Percentiles rank a stretch among this genome's conserved stretches.
phyloP scores from a whole-genome alignment of 1,140 invertebrate species.

The Drosophila malerkotliana region DNA sequence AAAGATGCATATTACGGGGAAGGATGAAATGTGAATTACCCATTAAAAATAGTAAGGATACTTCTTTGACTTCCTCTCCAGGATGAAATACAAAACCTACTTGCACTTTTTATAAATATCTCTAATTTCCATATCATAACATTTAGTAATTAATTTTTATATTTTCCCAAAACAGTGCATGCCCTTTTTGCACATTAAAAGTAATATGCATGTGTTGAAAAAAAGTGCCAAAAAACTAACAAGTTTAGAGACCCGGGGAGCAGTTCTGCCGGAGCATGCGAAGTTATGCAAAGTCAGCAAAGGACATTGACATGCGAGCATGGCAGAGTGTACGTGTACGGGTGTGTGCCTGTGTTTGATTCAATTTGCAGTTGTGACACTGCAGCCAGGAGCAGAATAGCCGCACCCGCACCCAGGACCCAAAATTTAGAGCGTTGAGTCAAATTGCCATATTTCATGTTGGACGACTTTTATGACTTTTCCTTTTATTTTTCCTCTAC shows the following conservation, averaged over 20 bases:
- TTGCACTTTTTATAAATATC: too few species aligned
- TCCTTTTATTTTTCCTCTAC: slow-evolving; percentile 8
- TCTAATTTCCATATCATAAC: neutral
- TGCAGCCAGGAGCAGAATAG: slow-evolving; percentile 44
- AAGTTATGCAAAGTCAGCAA: slow-evolving; percentile 80
- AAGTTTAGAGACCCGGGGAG: slow-evolving; percentile 38
- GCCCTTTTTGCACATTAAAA: slow-evolving; percentile 2
- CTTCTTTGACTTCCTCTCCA: too few species aligned
- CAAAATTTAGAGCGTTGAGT: slow-evolving; percentile 37
- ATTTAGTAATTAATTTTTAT: neutral
- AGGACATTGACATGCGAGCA: slow-evolving; percentile 73
- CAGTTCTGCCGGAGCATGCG: slow-evolving; percentile 37
- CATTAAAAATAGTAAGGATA: neutral
- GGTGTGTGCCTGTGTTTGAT: slow-evolving; percentile 53
- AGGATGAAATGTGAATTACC: slow-evolving; percentile 6
- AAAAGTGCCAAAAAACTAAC: slow-evolving; percentile 66
- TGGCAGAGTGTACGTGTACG: slow-evolving; percentile 33
- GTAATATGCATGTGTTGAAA: slow-evolving; percentile 42
- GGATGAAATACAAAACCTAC: too few species aligned
- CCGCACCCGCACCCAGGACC: slow-evolving; percentile 19
- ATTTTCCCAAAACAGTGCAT: neutral
- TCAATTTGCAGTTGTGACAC: slow-evolving; percentile 78
- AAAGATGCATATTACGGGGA: neutral
- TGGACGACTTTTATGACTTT: slow-evolving; percentile 73
- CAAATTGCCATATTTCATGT: slow-evolving; percentile 80